Evolutionary conservation across 2,888 invertebrate species (phyloP).

Genomic region (Erynnis tages): DNA sequence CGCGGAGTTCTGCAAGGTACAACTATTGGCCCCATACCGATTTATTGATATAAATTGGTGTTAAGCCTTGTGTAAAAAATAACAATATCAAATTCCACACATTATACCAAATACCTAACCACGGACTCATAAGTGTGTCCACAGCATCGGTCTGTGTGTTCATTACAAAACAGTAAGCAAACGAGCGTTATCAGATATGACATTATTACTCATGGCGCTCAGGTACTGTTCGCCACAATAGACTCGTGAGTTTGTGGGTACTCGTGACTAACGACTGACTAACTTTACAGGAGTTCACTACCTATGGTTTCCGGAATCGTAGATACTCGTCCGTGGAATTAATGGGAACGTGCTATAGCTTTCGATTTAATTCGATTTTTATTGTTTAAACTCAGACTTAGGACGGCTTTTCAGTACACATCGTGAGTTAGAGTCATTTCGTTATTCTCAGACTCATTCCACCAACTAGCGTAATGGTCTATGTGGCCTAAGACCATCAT

Average conservation of each 20-base stretch:
- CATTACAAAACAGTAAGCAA: conserved; percentile 49
- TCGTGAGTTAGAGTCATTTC: no score
- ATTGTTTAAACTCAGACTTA: no score
- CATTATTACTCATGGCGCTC: conserved; percentile 44
- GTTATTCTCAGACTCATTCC: no score
- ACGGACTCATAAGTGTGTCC: conserved; percentile 17
- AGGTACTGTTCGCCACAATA: conserved; percentile 33
- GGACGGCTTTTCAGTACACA: no score
- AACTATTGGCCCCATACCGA: not conserved
- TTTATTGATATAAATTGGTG: no score
- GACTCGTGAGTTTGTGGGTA: no score
- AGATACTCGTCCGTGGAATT: not conserved
- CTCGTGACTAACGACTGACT: conserved; percentile 39
- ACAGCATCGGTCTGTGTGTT: conserved; percentile 18
- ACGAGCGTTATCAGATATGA: conserved; percentile 49
- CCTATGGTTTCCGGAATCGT: conserved; percentile 20
- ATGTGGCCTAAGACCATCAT: no score
- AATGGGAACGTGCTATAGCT: not conserved
- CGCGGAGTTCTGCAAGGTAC: not conserved
- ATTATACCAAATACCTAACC: conserved; percentile 26
- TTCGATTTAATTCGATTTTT: no score
- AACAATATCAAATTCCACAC: not conserved
- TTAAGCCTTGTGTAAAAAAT: no score
- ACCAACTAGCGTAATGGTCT: no score
- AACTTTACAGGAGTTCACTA: conserved; percentile 21